phyloP scores from a whole-genome alignment of 1,140 invertebrate species.

The Drosophila kepulauana region DNA sequence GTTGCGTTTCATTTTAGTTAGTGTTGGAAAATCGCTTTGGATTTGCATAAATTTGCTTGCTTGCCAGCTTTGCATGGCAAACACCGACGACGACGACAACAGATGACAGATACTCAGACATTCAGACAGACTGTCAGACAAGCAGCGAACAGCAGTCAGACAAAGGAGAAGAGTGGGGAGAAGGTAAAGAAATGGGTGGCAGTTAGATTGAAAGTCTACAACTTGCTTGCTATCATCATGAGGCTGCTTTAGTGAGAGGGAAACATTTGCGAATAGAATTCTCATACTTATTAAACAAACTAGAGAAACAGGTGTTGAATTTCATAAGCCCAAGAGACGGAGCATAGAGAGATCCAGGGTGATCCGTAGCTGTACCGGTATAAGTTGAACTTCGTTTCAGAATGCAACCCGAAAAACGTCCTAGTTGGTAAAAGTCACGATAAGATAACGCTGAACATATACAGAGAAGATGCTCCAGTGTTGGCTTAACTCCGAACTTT shows the following conservation, averaged over 20 bases:
- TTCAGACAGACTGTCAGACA: conserved; percentile 14
- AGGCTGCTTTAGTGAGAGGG: not conserved
- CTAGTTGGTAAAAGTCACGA: too few relatives aligned
- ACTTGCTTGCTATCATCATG: not conserved
- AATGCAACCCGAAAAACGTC: too few relatives aligned
- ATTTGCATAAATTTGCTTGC: conserved; percentile 81
- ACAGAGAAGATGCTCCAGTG: too few relatives aligned
- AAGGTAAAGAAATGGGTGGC: not conserved
- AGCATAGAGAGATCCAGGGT: too few relatives aligned
- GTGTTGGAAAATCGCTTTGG: conserved; percentile 81
- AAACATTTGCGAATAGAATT: too few relatives aligned
- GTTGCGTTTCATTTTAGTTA: conserved; percentile 74
- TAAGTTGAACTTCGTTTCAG: too few relatives aligned
- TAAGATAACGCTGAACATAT: too few relatives aligned
- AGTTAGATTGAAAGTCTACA: not conserved
- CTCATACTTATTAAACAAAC: too few relatives aligned
- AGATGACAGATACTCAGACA: conserved; percentile 35
- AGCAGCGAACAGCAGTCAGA: not conserved
- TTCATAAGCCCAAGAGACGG: too few relatives aligned
- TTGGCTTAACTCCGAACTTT: too few relatives aligned
- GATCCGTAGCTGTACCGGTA: too few relatives aligned
- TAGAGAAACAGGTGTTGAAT: too few relatives aligned
- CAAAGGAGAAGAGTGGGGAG: not conserved
- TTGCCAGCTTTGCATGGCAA: conserved; percentile 60
- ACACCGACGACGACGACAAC: conserved; percentile 43